Evolutionary conservation across 2,888 invertebrate genomes (phyloP).

Genomic region (Metallyticus violacea): DNA sequence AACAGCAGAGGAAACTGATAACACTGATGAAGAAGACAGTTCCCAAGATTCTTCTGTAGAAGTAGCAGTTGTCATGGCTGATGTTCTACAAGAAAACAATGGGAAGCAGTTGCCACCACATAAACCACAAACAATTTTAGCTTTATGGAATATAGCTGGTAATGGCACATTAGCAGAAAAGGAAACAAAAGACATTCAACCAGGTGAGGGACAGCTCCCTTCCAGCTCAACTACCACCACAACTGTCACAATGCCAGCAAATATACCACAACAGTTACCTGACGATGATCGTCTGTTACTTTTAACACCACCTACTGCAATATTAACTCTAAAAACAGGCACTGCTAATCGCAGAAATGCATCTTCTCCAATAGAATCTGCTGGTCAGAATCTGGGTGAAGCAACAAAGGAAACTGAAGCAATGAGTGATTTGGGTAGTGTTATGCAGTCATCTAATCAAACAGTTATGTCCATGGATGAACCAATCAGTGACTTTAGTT

Average conservation of each 20-base stretch:
- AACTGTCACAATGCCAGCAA: neutral
- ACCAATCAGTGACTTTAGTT: neutral
- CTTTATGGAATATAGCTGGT: neutral
- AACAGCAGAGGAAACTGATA: neutral
- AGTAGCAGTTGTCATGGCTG: constrained; percentile 22
- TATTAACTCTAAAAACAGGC: neutral
- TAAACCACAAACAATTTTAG: neutral
- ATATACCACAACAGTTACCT: neutral
- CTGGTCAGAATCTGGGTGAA: neutral
- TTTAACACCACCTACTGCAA: neutral
- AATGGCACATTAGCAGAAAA: neutral
- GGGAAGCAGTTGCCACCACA: neutral
- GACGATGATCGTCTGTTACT: neutral
- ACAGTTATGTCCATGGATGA: neutral
- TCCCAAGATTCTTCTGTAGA: neutral
- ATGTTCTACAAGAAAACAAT: neutral
- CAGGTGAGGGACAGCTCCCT: neutral
- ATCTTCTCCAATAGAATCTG: neutral
- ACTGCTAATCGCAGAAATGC: neutral
- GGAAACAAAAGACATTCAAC: neutral
- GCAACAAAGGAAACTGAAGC: too few relatives aligned
- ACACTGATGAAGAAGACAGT: neutral
- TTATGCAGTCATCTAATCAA: neutral
- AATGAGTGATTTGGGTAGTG: neutral
- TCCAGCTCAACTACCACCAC: neutral